Base-by-base conservation (phyloP, 2,888 invertebrate species). In the Disparrhopalites patrizii region DNA sequence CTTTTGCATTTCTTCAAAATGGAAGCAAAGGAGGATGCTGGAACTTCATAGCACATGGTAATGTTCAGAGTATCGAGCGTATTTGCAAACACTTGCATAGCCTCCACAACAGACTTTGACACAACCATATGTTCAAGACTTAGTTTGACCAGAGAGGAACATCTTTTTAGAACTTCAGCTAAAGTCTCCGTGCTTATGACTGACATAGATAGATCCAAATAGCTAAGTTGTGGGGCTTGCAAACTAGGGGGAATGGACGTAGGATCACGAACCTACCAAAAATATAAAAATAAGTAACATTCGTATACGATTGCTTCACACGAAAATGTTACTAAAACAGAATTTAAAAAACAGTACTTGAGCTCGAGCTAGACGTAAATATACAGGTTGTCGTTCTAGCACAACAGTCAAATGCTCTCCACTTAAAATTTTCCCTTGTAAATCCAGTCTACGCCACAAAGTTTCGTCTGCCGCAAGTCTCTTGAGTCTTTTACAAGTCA, bases 141-240 rank as follows among this genome's bases (percentile, higher is more conserved):
- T 3, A 95, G 81, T 78, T 93, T 94, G 76, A 85, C 86, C 33
- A 95, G 81, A 13, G 83, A 81, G 4, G 83, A 82, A 79, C 93
- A 93, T 5, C 85, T 82, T 1, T 81, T 79, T 36, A 95, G 81
- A n/a, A 86, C 72, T 50, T 78, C 74, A n/a, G 79, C 20, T 86
- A 77, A 38, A 78, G 66, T 62, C 15, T n/a, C n/a, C 5, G 66
- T 28, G 18, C 86, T 83, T 31, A 91, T 83, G 0, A 85, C 82
- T 0, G 87, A 84, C 87, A 93, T 89, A 77, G 92, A 91, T 13
- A 95, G 82, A 79, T 95, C 95, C 68, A 95, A 80, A 79, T 87
- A 93, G 76, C 91, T 88, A n/a, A 95, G 81, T 5, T 81, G 79
- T 23, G 62, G 33, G 55, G 62, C 33, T 54, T 50, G 40, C 50